phyloP scores from a whole-genome alignment of 2,113 vertebrate species.

The Rhegmatorhina hoffmannsi region DNA sequence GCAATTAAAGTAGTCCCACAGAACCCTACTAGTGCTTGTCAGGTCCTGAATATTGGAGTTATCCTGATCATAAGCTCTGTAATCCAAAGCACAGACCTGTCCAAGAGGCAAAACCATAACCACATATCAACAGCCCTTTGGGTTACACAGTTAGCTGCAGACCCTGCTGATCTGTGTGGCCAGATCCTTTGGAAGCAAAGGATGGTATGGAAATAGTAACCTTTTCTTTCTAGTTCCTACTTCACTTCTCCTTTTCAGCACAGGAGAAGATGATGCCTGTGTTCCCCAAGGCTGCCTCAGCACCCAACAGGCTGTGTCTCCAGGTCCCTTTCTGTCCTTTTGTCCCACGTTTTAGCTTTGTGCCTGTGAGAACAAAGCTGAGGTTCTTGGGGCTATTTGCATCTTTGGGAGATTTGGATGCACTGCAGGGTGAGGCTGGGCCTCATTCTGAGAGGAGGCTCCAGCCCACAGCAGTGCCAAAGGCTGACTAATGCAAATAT shows the following conservation, averaged over 20 bases:
- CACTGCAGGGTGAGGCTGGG: slow-evolving; percentile 19
- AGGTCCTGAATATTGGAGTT: background rate
- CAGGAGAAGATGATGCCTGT: background rate
- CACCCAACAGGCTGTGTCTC: background rate
- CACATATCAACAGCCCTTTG: background rate
- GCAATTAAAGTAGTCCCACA: background rate
- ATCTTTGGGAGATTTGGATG: background rate
- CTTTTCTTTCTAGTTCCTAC: background rate
- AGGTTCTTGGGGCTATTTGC: slow-evolving; percentile 7
- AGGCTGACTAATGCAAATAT: slow-evolving; percentile 63
- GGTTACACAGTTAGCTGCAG: background rate
- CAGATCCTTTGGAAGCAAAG: background rate
- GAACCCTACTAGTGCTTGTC: background rate
- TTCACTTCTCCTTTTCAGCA: background rate
- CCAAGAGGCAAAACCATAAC: background rate
- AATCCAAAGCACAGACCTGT: background rate
- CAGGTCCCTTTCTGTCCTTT: background rate
- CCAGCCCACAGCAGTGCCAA: slow-evolving; percentile 17
- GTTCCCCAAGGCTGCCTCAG: background rate
- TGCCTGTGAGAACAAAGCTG: background rate
- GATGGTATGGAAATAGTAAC: background rate
- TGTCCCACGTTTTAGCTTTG: background rate
- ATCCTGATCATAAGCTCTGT: background rate
- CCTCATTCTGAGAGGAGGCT: slow-evolving; percentile 58
- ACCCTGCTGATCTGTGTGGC: background rate